These are phyloP conservation scores for Lithophane socia DNA, from an alignment of 2,888 invertebrate species.

Conservation along the genomic window DNA sequence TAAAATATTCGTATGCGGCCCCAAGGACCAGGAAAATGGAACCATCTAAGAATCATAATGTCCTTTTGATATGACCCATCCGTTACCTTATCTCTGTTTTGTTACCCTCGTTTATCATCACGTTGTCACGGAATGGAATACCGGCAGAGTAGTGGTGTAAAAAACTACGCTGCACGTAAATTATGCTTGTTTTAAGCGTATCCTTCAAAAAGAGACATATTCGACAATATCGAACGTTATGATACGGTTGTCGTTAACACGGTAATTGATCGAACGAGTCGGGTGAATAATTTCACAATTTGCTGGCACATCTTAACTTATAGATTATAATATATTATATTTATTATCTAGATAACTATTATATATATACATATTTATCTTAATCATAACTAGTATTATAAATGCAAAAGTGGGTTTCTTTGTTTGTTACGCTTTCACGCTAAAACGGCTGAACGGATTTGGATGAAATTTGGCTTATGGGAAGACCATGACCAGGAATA, in stretches of 20 bases:
- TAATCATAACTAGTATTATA: too few species aligned
- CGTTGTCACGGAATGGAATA: conserved; percentile 49
- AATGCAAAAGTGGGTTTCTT: too few species aligned
- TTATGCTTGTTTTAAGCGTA: conserved; percentile 30
- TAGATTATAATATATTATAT: too few species aligned
- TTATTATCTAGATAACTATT: too few species aligned
- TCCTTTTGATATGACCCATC: conserved; percentile 60
- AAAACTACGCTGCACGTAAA: conserved; percentile 39
- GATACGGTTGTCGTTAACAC: neutral
- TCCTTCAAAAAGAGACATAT: conserved; percentile 9
- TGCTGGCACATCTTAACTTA: too few species aligned
- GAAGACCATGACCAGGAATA: too few species aligned
- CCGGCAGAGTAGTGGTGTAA: conserved; percentile 26
- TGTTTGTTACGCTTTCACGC: too few species aligned
- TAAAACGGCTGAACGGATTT: too few species aligned
- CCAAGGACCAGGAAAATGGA: conserved; percentile 30
- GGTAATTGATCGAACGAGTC: conserved; percentile 34
- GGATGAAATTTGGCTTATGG: too few species aligned
- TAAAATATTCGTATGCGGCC: conserved; percentile 13
- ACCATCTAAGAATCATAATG: conserved; percentile 58
- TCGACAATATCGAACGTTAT: conserved; percentile 7
- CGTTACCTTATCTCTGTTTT: conserved; percentile 42
- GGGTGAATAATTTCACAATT: conserved; percentile 30
- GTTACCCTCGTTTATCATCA: conserved; percentile 56
- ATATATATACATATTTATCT: too few species aligned